Base-by-base conservation (phyloP, 2,888 invertebrate species). In the Pseudanteris insignis region DNA sequence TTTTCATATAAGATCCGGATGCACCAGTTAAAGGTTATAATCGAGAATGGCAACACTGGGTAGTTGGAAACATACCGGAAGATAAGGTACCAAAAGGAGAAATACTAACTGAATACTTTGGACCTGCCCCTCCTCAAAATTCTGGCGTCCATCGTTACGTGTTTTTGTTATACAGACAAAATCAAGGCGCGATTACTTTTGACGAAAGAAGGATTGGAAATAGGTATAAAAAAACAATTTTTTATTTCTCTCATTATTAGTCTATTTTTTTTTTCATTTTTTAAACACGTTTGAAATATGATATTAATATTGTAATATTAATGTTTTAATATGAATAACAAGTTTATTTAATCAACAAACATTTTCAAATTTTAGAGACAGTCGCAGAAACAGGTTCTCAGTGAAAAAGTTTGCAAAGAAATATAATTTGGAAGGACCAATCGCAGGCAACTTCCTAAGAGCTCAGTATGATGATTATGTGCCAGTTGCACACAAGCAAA, bases 381-480 rank as follows among this genome's bases (percentile, higher is more conserved):
- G 83, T 25, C 83, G 82, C 41, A 81, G 87, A 66, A 84, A 81
- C 37, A 83, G 85, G 65, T 86, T 86, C 71, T 85, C 85, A 0
- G 82, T 85, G 60, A 72, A 82, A 0, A 84, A 84, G 66, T 87
- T 87, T 67, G 84, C 85, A 0, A 78, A 83, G 40, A 83, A 86
- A 61, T 86, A 82, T 68, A 82, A 84, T 65, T 74, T 87, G 53
- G 86, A 86, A 3, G 75, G 81, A 2, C 86, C 87, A 0, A 75
- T 87, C 14, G 86, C 86, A 67, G 87, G 86, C 10, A 87, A 87
- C 68, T 87, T 84, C 71, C 86, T 83, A 74, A 74, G 81, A 30
- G 86, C 86, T 2, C 78, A 86, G 74, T 87, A 83, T 72, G 86
- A 87, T 67, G 83, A 85, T 60, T 86, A 85, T 68, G 87, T 87